Percentiles rank a stretch among this genome's conserved stretches.
Conservation (phyloP, 53 echinoderm and acorn worm genomes). For the Paracentrotus lividus region DNA sequence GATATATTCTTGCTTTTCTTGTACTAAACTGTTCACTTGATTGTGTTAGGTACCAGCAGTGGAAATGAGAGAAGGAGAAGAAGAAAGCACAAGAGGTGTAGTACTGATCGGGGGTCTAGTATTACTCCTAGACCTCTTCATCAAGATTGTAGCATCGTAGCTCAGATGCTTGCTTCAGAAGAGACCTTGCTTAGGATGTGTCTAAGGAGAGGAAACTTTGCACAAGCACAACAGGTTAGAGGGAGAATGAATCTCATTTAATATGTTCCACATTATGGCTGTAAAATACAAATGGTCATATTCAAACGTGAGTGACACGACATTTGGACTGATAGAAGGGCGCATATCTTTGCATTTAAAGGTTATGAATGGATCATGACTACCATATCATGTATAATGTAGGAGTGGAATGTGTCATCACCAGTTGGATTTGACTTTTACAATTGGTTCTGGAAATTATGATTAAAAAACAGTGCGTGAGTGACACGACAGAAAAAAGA, state of each 20-base stretch:
- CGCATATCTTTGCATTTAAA: no score
- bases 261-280: no score
- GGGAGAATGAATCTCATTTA: neutral
- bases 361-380: no score
- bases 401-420: no score
- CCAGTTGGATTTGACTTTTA: no score
- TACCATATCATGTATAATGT: no score
- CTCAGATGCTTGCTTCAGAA: conserved; percentile 90
- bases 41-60: conserved; percentile 62
- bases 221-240: conserved; percentile 89
- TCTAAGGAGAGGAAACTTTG: conserved; percentile 84
- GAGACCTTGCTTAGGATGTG: conserved; percentile 95
- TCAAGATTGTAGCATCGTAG: conserved; percentile 78
- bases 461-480: no score
- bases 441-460: no score
- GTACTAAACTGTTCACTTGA: neutral
- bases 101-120: neutral
- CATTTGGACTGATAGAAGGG: no score
- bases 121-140: neutral
- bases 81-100: conserved; percentile 61
- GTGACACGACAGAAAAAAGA: no score
- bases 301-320: no score
- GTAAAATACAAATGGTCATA: neutral
- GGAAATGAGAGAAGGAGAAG: conserved; percentile 62
- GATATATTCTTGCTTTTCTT: neutral